A percentile compares a stretch with the other conserved stretches of the same genome.
These are phyloP conservation scores for Pangasianodon gigas DNA, from an alignment of 2,113 vertebrate genomes.

Conservation along the genomic window DNA sequence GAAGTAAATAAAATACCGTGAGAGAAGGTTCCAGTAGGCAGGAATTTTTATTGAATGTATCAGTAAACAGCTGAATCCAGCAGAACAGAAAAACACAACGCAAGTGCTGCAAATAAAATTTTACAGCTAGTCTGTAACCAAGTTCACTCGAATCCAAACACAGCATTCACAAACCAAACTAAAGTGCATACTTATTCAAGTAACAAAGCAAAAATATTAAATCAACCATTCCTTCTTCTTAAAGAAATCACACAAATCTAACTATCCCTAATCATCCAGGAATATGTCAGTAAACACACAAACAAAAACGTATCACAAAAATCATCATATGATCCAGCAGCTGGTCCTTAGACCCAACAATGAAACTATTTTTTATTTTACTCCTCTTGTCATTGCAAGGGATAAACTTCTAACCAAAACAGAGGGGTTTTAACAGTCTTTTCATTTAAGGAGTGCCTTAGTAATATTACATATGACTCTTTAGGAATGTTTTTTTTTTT, in stretches of 20 bases:
- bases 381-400: neutral
- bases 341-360: neutral
- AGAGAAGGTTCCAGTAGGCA: neutral
- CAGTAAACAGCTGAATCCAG: conserved; percentile 66
- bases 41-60: conserved; percentile 64
- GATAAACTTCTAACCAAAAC: neutral
- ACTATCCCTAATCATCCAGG: neutral
- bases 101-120: conserved; percentile 55
- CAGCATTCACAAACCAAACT: conserved; percentile 54
- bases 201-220: neutral
- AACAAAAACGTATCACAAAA: neutral
- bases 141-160: conserved; percentile 66
- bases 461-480: neutral
- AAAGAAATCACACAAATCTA: neutral
- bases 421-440: neutral
- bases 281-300: neutral
- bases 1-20: neutral
- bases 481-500: neutral
- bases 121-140: conserved; percentile 54
- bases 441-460: neutral
- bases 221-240: neutral
- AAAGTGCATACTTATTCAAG: conserved; percentile 62
- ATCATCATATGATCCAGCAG: neutral
- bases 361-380: neutral
- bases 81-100: conserved; percentile 32